These are phyloP conservation scores for Micropoecilia bifurca DNA, from an alignment of 2,797 vertebrate species.

Conservation along the genomic window DNA sequence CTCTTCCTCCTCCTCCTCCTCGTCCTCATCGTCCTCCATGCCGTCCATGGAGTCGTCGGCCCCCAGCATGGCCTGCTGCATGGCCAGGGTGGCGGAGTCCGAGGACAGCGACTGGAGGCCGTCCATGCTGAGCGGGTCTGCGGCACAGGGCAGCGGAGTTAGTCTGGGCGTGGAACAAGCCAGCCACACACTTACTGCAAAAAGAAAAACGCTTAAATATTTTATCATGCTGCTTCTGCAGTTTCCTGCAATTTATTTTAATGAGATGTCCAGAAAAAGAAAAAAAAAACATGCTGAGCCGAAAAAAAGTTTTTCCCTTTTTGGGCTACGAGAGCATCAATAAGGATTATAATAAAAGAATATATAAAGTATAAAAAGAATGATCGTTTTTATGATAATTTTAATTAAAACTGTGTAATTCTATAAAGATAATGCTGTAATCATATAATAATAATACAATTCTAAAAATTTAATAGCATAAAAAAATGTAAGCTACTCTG, in stretches of 20 bases:
- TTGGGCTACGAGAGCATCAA: neutral
- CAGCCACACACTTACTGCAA: neutral
- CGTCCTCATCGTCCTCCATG: constrained; percentile 94
- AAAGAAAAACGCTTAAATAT: neutral
- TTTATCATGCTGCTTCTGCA: neutral
- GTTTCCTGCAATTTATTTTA: neutral
- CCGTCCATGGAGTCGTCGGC: constrained; percentile 93
- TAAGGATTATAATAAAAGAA: neutral
- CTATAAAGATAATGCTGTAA: too few relatives aligned
- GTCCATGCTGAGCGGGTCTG: constrained; percentile 92
- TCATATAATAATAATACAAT: too few relatives aligned
- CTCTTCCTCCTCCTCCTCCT: constrained; percentile 83
- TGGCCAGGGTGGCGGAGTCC: constrained; percentile 94
- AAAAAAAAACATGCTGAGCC: neutral
- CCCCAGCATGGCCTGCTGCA: constrained; percentile 97
- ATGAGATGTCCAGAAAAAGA: neutral
- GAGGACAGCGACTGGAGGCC: constrained; percentile 93
- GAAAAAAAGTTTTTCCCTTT: neutral
- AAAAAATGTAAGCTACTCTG: too few relatives aligned
- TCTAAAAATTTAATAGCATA: too few relatives aligned
- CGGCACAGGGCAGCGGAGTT: neutral
- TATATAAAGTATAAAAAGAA: neutral
- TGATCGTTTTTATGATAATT: neutral
- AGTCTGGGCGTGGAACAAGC: neutral
- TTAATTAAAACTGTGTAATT: too few relatives aligned